Percentiles rank a stretch among this genome's conserved stretches.
Conservation (phyloP, 2,888 invertebrate species). For the Tachystola acroxantha region DNA sequence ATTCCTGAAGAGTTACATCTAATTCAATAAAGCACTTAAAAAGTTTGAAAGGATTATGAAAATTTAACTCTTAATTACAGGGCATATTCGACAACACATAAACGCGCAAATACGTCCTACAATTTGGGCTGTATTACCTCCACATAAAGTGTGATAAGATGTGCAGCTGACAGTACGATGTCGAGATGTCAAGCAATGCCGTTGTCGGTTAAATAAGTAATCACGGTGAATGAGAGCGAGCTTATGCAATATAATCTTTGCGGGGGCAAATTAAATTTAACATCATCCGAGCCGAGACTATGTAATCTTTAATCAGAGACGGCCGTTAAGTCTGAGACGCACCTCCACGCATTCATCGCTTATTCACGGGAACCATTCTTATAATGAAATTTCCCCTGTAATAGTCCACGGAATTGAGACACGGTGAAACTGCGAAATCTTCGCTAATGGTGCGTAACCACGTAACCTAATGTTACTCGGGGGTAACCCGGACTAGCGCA, state of each 20-base stretch:
- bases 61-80: slow-evolving; percentile 15
- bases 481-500: slow-evolving; percentile 14
- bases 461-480: slow-evolving; percentile 44
- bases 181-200: slow-evolving; percentile 18
- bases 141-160: too few species aligned
- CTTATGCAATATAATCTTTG: slow-evolving; percentile 35
- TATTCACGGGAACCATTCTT: slow-evolving; percentile 55
- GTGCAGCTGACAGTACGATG: too few species aligned
- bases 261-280: slow-evolving; percentile 48
- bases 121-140: too few species aligned
- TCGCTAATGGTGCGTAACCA: slow-evolving; percentile 59
- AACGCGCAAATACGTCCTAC: too few species aligned
- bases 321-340: slow-evolving; percentile 36
- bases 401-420: slow-evolving; percentile 57
- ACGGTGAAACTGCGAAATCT: slow-evolving; percentile 59
- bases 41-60: slow-evolving; percentile 11
- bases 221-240: slow-evolving; percentile 30
- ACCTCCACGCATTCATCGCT: slow-evolving; percentile 42
- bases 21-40: slow-evolving; percentile 6
- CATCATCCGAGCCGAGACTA: slow-evolving; percentile 30
- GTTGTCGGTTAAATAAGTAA: slow-evolving; percentile 31
- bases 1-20: background rate
- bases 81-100: background rate
- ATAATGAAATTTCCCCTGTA: slow-evolving; percentile 64
- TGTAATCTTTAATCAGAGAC: slow-evolving; percentile 50